Evolutionary conservation across 92 coral and sea anemone species (phyloP).

Genomic region (Phenganax marumi): DNA sequence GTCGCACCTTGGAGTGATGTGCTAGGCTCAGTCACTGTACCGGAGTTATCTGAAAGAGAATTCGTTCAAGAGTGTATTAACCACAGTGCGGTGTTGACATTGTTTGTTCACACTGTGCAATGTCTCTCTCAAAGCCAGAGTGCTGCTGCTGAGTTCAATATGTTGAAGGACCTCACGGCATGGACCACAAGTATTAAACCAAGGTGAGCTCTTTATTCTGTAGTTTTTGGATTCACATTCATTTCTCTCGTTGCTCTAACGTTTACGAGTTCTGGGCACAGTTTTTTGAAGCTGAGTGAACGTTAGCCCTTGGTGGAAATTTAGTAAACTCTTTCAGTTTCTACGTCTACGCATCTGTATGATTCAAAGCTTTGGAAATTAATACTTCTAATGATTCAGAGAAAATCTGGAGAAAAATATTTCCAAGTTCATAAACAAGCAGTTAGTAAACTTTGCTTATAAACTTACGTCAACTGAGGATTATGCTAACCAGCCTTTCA

Average conservation of each 20-base stretch:
- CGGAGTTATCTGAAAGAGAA: constrained; percentile 93
- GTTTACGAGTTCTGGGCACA: neutral
- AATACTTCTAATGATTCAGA: too few species aligned
- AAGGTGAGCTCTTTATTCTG: constrained; percentile 42
- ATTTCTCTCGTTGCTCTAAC: neutral
- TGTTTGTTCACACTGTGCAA: constrained; percentile 81
- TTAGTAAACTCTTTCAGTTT: too few species aligned
- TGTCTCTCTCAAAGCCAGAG: constrained; percentile 72
- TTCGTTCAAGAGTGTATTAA: constrained; percentile 90
- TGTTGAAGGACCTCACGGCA: constrained; percentile 65
- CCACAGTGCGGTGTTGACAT: constrained; percentile 71
- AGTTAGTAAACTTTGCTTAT: too few species aligned
- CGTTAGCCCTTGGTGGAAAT: too few species aligned
- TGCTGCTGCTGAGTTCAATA: constrained; percentile 70
- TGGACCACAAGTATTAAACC: constrained; percentile 80
- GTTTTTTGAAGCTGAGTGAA: too few species aligned
- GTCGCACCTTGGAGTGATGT: constrained; percentile 82
- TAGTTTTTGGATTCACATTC: neutral
- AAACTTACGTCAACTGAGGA: too few species aligned
- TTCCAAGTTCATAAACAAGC: too few species aligned
- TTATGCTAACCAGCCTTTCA: too few species aligned
- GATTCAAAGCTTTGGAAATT: too few species aligned
- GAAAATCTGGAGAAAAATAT: too few species aligned
- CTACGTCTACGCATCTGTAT: too few species aligned
- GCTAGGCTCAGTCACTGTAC: constrained; percentile 81